Evolutionary conservation across 1,140 invertebrate species (phyloP).

Genomic region (Drosophila burlai): DNA sequence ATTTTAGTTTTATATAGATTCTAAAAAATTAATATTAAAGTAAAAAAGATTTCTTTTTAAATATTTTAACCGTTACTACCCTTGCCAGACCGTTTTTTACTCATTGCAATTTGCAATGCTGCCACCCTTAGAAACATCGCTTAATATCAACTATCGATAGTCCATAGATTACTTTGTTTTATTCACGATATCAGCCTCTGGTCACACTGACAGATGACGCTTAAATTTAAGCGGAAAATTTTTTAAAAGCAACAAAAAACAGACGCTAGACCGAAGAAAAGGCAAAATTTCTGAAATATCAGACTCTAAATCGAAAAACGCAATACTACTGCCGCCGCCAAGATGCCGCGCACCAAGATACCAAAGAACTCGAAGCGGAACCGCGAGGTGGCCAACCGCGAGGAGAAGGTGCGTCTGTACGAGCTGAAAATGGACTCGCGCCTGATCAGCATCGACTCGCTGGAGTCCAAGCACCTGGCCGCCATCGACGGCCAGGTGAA

Average conservation of each 20-base stretch:
- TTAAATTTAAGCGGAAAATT: conserved; percentile 67
- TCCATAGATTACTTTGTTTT: not conserved
- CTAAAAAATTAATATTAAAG: not conserved
- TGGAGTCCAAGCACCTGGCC: conserved; percentile 45
- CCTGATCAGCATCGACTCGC: conserved; percentile 54
- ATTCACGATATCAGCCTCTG: not conserved
- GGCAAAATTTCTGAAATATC: not conserved
- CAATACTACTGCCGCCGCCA: conserved; percentile 1
- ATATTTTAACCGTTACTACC: not conserved
- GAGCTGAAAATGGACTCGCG: conserved; percentile 71
- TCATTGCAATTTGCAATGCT: not conserved
- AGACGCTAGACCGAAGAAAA: conserved; percentile 17
- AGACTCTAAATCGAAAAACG: not conserved
- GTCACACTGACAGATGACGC: conserved; percentile 24
- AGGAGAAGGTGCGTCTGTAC: conserved; percentile 75
- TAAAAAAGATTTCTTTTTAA: not conserved
- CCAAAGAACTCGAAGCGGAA: conserved; percentile 80
- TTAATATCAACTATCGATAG: not conserved
- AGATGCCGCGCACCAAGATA: conserved; percentile 82
- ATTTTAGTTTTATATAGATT: too few relatives aligned
- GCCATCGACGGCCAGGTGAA: conserved; percentile 48
- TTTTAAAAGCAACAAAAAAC: conserved; percentile 43
- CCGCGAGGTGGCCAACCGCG: conserved; percentile 73
- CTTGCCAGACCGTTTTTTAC: not conserved
- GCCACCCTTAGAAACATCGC: not conserved